Base-by-base conservation (phyloP, 1,140 invertebrate genomes). In the Drosophila nigrodunni region DNA sequence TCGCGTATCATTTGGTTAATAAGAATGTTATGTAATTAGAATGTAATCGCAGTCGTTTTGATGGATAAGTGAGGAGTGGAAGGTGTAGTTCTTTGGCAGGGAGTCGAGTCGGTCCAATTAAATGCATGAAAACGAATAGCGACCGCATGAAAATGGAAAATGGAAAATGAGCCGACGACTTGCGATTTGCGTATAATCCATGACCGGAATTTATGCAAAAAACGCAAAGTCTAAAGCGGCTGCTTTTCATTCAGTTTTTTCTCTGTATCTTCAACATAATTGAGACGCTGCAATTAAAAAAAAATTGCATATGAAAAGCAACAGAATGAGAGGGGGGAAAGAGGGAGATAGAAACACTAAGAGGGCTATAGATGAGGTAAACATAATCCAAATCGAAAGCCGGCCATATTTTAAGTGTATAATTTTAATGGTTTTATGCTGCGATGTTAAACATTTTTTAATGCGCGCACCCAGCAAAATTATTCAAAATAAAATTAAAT, bases 161-260 rank as follows among this genome's bases (percentile, higher is more conserved):
- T 66, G 58, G 69, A 80, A 80, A 82, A 83, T 82, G 78, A 82
- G 81, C 65, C 43, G 57, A 59, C 65, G 59, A 68, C 68, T 43
- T 70, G 74, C 82, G 82, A 87, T 88, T 87, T 87, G 82, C 82
- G 83, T 87, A 87, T 88, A 87, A 87, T 87, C 82, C 82, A 74
- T 44, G 74, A 34, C 62, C 62, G 54, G 61, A 65, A 78, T 82
- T 82, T 85, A 85, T 86, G 82, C 82, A 86, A 82, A 62, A 46
- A 67, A 46, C 37, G 47, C 58, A 61, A 62, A 66, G 39, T 39
- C 55, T 35, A 30, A 39, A 37, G 60, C 54, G 47, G 21, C 37
- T 50, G 49, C 49, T 21, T 21, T 21, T 47, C 18, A 8, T 21
- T 52, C 21, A 44, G 37, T 55, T 68, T 61, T 82, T 49, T 61